A percentile compares a stretch with the other conserved stretches of the same genome.
These are phyloP conservation scores for Drosophila kurseongensis DNA, from an alignment of 1,140 invertebrate species.

Conservation along the genomic window DNA sequence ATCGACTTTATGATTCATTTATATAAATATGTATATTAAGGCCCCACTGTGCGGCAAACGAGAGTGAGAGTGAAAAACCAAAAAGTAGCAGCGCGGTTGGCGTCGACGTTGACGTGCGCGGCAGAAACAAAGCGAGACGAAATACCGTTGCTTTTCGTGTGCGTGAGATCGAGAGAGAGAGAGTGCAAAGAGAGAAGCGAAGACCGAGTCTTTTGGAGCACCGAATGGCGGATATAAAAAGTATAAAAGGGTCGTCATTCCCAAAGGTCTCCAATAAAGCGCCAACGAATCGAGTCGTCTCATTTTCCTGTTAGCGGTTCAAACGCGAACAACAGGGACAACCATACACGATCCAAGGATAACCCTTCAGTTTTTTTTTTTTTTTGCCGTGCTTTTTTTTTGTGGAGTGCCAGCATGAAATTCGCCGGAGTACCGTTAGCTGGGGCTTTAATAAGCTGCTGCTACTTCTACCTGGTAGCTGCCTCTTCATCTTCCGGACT, in stretches of 20 bases:
- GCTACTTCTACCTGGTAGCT: background rate
- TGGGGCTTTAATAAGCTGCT: conserved; percentile 10
- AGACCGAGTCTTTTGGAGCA: conserved; percentile 11
- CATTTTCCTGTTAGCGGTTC: conserved; percentile 23
- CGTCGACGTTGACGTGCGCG: conserved; percentile 23
- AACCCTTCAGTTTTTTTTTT: conserved; percentile 14
- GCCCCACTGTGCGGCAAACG: conserved; percentile 6
- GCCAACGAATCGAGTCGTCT: conserved; percentile 27
- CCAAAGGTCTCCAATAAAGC: conserved; percentile 72
- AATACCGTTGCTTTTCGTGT: conserved; percentile 49
- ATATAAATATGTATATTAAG: background rate
- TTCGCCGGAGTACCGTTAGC: conserved; percentile 24
- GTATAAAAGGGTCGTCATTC: conserved; percentile 74
- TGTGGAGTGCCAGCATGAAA: conserved; percentile 15
- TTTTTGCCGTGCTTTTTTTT: conserved; percentile 23
- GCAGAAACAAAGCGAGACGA: conserved; percentile 42
- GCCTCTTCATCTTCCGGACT: background rate
- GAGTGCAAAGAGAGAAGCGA: conserved; percentile 4
- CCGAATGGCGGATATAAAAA: conserved; percentile 28
- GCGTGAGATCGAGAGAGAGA: background rate
- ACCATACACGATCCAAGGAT: conserved; percentile 27
- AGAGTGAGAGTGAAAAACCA: conserved; percentile 24
- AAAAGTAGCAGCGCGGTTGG: conserved; percentile 14
- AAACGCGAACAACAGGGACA: background rate
- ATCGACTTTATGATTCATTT: no score